Conservation (phyloP, 1,140 invertebrate genomes). For the Drosophila truncata region DNA sequence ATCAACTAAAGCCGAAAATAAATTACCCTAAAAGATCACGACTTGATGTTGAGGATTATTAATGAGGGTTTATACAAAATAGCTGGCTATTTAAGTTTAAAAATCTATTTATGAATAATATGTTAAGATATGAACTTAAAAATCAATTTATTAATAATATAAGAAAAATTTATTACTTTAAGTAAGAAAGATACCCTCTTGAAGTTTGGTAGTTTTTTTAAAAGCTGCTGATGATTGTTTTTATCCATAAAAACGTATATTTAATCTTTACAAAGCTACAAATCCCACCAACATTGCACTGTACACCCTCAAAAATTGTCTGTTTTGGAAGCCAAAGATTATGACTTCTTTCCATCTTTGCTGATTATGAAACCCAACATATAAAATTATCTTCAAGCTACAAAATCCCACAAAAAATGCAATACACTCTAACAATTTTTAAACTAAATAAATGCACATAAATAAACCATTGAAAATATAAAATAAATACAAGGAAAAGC, state of each 20-base stretch:
- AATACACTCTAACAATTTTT: neutral
- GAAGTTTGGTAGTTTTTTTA: neutral
- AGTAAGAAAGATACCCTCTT: neutral
- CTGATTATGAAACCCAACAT: neutral
- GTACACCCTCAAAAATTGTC: no score
- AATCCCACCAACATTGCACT: no score
- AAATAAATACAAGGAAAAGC: neutral
- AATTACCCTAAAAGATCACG: constrained; percentile 12
- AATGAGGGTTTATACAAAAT: neutral
- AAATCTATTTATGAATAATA: neutral
- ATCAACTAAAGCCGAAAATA: constrained; percentile 29
- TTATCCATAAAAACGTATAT: neutral
- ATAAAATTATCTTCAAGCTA: neutral
- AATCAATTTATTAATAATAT: neutral
- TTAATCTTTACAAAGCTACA: accelerated
- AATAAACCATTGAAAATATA: constrained; percentile 25
- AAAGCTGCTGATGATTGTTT: neutral
- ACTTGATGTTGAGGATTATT: neutral
- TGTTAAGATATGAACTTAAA: neutral
- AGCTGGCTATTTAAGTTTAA: neutral
- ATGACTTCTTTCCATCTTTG: neutral
- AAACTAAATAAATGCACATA: constrained; percentile 28
- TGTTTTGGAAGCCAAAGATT: neutral
- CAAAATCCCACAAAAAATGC: constrained; percentile 1
- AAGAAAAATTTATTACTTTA: no score